Percentiles rank a stretch among this genome's conserved stretches.
Conservation (phyloP, 2,113 vertebrate species). For the Antechinus flavipes region DNA sequence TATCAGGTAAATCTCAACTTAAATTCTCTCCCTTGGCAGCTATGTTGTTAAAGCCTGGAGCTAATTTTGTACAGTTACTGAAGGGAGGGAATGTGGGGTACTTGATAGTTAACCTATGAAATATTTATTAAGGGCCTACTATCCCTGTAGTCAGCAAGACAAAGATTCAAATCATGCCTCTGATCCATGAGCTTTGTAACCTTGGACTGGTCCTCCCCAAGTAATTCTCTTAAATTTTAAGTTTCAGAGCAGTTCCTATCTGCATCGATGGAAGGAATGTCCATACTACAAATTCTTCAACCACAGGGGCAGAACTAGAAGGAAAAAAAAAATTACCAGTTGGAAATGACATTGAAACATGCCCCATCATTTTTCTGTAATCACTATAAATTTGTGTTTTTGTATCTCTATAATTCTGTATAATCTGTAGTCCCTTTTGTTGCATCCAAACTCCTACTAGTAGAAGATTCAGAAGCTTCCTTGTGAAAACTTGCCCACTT, state of each 20-base stretch:
- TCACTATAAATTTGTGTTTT: slow-evolving; percentile 35
- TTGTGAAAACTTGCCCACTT: neutral
- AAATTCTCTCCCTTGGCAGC: slow-evolving; percentile 66
- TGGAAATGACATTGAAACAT: slow-evolving; percentile 55
- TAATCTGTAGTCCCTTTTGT: neutral
- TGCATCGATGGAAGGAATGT: neutral
- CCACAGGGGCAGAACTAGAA: neutral
- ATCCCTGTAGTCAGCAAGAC: neutral
- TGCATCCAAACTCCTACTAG: neutral
- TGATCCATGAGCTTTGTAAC: neutral
- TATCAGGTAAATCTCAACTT: slow-evolving; percentile 55
- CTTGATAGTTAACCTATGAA: neutral
- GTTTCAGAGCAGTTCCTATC: neutral
- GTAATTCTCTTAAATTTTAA: neutral
- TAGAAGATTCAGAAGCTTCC: slow-evolving; percentile 30
- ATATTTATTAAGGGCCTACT: neutral
- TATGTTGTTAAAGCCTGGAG: slow-evolving; percentile 59
- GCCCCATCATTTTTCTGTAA: slow-evolving; percentile 66
- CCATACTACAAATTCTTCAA: neutral
- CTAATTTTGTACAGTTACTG: slow-evolving; percentile 14
- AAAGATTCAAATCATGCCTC: neutral
- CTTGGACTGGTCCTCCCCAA: neutral
- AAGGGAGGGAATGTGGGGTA: neutral
- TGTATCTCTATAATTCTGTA: slow-evolving; percentile 35
- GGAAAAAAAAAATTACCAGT: slow-evolving; percentile 41